Conservation (phyloP, 1,140 invertebrate species). For the Pteromalus puparum region DNA sequence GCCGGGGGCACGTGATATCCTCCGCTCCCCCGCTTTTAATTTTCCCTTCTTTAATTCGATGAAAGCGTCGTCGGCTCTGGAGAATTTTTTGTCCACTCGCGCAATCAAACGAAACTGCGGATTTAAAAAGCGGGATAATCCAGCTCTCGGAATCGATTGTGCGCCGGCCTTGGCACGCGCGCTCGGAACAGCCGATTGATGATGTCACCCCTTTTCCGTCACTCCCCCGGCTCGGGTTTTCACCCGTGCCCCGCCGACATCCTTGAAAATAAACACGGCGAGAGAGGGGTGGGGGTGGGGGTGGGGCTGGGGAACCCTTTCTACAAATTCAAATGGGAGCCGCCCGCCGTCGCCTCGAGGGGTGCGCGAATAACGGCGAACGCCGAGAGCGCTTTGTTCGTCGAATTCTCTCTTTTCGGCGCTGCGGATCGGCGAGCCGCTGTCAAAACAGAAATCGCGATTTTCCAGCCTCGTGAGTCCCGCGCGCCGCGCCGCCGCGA, state of each 20-base stretch:
- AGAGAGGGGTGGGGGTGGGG: neutral
- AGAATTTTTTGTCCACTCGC: neutral
- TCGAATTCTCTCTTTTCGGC: neutral
- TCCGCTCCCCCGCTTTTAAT: neutral
- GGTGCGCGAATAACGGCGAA: too few relatives aligned
- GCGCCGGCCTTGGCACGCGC: conserved; percentile 24
- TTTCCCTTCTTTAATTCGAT: conserved; percentile 29
- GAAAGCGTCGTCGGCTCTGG: conserved; percentile 11
- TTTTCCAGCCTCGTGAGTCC: conserved; percentile 41
- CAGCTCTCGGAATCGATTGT: neutral
- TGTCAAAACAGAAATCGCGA: conserved; percentile 73
- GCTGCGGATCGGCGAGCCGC: conserved; percentile 67
- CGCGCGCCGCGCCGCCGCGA: conserved; percentile 40
- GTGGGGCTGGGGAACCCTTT: conserved; percentile 66
- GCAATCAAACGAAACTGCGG: conserved; percentile 1
- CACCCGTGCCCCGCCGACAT: conserved; percentile 43
- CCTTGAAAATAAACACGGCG: conserved; percentile 69
- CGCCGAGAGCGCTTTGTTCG: too few relatives aligned
- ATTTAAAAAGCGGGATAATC: neutral
- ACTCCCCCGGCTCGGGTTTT: neutral
- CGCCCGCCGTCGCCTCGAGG: neutral
- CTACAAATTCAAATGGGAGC: conserved; percentile 62
- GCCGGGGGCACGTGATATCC: neutral
- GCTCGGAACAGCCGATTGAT: conserved; percentile 11
- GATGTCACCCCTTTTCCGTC: conserved; percentile 37